A percentile compares a stretch with the other conserved stretches of the same genome.
phyloP scores from a whole-genome alignment of 2,113 vertebrate genomes.

The Hippocampus comes region DNA sequence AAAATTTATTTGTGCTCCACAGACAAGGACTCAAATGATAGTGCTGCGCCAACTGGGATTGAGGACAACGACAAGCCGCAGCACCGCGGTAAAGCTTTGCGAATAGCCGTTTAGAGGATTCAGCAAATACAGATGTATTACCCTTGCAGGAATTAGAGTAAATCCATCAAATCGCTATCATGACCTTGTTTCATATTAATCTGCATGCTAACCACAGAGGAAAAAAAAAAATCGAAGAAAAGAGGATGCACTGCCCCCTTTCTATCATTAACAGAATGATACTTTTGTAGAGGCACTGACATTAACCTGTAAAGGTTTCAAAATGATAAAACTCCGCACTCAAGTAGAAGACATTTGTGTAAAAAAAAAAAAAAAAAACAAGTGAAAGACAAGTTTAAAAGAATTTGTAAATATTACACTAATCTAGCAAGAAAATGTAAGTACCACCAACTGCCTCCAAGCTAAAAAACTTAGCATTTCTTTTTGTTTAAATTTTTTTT shows the following conservation, averaged over 20 bases:
- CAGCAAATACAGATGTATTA: slow-evolving; percentile 54
- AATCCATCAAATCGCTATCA: slow-evolving; percentile 61
- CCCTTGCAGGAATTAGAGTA: slow-evolving; percentile 62
- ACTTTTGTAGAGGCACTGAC: not conserved
- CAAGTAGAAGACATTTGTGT: not conserved
- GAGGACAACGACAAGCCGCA: slow-evolving; percentile 60
- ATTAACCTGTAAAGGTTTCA: too few species aligned
- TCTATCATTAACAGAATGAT: slow-evolving; percentile 22
- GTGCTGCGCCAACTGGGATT: slow-evolving; percentile 51
- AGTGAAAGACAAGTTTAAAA: too few species aligned
- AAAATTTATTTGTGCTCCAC: slow-evolving; percentile 17
- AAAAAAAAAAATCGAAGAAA: slow-evolving; percentile 15
- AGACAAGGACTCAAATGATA: slow-evolving; percentile 64
- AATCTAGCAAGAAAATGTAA: too few species aligned
- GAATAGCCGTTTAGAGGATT: slow-evolving; percentile 47
- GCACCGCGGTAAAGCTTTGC: slow-evolving; percentile 56
- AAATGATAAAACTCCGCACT: too few species aligned
- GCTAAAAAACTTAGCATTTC: too few species aligned
- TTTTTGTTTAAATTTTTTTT: too few species aligned
- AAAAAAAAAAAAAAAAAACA: not conserved
- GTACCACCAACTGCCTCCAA: too few species aligned
- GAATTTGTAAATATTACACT: too few species aligned
- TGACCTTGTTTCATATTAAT: slow-evolving; percentile 69
- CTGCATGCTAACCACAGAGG: slow-evolving; percentile 30
- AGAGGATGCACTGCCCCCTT: slow-evolving; percentile 50